Evolutionary conservation across 1,140 invertebrate genomes (phyloP).

Genomic region (Danaus plexippus): DNA sequence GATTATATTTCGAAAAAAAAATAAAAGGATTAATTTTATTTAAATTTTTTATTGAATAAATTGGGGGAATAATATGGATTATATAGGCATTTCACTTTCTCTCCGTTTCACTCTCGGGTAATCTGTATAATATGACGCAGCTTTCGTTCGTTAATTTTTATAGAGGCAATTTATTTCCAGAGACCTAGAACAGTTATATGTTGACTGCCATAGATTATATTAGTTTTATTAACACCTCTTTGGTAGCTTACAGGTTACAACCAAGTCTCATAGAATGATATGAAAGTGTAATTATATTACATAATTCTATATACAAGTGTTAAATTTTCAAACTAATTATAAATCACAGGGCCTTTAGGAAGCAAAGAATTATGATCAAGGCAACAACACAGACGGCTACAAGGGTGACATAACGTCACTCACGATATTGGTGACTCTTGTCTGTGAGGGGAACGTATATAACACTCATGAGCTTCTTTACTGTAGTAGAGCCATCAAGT

Average conservation of each 20-base stretch:
- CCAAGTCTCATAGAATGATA: constrained; percentile 5
- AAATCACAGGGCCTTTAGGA: constrained; percentile 20
- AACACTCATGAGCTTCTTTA: constrained; percentile 92
- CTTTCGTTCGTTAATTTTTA: too few species aligned
- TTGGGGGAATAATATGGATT: too few species aligned
- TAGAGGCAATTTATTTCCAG: too few species aligned
- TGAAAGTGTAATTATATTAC: constrained; percentile 4
- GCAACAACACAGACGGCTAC: constrained; percentile 14
- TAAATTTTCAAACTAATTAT: neutral
- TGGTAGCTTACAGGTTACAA: neutral
- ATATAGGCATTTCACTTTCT: too few species aligned
- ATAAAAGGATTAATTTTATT: too few species aligned
- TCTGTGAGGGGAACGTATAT: constrained; percentile 98
- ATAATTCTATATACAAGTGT: constrained; percentile 19
- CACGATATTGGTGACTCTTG: constrained; percentile 62
- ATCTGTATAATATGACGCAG: too few species aligned
- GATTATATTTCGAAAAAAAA: too few species aligned
- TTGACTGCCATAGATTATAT: too few species aligned
- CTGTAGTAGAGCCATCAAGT: constrained; percentile 82
- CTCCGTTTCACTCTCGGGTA: too few species aligned
- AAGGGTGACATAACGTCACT: constrained; percentile 38
- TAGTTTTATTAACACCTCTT: too few species aligned
- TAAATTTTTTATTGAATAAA: too few species aligned
- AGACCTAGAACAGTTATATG: too few species aligned
- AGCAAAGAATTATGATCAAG: constrained; percentile 18